Percentiles rank a stretch among this genome's conserved stretches.
Evolutionary conservation across 2,113 vertebrate genomes (phyloP).

Genomic region (Indri indri): DNA sequence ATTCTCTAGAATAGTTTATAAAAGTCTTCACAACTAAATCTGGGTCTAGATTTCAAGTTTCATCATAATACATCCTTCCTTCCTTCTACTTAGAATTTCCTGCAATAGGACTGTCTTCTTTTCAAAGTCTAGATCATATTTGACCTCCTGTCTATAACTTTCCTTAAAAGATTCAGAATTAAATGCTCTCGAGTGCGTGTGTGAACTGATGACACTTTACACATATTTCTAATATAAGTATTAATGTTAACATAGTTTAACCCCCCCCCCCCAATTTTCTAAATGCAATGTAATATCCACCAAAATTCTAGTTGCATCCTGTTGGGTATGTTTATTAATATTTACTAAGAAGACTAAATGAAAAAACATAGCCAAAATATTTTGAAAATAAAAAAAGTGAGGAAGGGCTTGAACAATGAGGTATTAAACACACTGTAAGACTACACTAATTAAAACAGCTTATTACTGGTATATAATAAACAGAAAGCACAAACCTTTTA

Average conservation of each 20-base stretch:
- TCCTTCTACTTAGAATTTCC: background rate
- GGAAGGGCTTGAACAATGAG: background rate
- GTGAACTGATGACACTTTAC: background rate
- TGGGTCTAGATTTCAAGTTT: background rate
- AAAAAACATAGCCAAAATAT: background rate
- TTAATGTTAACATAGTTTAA: background rate
- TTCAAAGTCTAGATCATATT: background rate
- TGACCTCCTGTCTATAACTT: background rate
- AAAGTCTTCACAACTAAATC: background rate
- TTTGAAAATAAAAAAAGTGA: background rate
- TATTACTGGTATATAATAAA: background rate
- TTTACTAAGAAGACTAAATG: background rate
- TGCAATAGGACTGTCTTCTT: background rate
- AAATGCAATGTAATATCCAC: background rate
- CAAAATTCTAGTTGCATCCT: background rate
- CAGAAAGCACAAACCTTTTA: background rate
- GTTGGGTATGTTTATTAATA: background rate
- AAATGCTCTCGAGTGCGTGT: background rate
- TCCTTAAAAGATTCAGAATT: background rate
- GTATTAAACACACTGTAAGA: background rate
- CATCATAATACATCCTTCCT: background rate
- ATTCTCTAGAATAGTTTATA: background rate
- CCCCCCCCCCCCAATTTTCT: background rate
- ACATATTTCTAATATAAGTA: background rate
- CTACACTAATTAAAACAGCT: background rate